A percentile compares a stretch with the other conserved stretches of the same genome.
Conservation (phyloP, 2,888 invertebrate species). For the Diachrysia chrysitis region DNA sequence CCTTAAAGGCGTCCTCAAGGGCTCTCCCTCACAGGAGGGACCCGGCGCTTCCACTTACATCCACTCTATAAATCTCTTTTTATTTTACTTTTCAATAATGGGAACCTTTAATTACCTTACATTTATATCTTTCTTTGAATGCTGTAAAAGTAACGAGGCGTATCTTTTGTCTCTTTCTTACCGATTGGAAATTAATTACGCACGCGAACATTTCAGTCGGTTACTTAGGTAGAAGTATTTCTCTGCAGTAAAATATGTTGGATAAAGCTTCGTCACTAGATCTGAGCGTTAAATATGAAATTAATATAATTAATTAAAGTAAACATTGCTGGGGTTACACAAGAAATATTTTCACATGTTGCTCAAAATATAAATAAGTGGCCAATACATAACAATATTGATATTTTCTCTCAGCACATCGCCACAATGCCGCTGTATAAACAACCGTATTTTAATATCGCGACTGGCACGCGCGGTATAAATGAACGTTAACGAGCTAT, state of each 20-base stretch:
- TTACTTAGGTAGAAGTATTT: not conserved
- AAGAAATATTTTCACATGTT: not conserved
- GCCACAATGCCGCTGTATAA: slow-evolving; percentile 2
- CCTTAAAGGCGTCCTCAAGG: not conserved
- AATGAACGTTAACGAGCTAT: slow-evolving; percentile 63
- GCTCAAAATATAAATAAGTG: not conserved
- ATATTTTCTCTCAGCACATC: not conserved
- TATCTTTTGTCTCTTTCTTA: not conserved
- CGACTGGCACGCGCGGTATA: slow-evolving; percentile 11
- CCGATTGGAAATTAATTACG: not conserved
- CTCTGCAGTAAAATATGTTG: too few species aligned
- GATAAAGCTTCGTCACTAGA: too few species aligned
- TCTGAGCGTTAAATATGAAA: not conserved
- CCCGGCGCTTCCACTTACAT: not conserved
- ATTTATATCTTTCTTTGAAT: not conserved
- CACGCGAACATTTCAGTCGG: not conserved
- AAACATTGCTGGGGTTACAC: not conserved
- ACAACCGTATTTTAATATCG: slow-evolving; percentile 15
- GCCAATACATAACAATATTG: not conserved
- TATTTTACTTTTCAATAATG: not conserved
- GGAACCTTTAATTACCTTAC: not conserved
- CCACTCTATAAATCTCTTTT: not conserved
- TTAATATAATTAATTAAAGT: not conserved
- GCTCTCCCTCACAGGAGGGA: not conserved
- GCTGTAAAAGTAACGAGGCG: not conserved